Conservation (phyloP, 2,888 invertebrate species). For the Molanna angustata region DNA sequence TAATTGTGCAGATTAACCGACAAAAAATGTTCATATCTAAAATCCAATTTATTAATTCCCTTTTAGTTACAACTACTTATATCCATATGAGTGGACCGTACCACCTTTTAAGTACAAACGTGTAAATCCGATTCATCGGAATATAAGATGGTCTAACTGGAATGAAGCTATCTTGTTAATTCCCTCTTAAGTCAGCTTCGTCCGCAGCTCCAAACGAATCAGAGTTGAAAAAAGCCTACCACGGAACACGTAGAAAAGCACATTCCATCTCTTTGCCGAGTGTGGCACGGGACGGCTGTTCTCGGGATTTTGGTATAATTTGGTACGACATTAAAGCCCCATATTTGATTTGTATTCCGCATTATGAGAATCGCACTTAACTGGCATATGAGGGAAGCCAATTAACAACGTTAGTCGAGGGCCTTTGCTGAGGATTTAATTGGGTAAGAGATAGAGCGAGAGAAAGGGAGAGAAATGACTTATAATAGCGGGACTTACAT, state of each 20-base stretch:
- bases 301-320: no score
- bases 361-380: constrained; percentile 12
- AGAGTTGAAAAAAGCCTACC: not conserved
- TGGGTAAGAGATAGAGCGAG: constrained; percentile 30
- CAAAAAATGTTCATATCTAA: no score
- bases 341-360: not conserved
- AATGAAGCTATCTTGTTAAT: constrained; percentile 22
- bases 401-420: constrained; percentile 29
- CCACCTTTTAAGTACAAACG: constrained; percentile 4
- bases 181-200: constrained; percentile 8
- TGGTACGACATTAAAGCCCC: no score
- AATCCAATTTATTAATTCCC: no score
- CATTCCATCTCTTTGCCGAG: no score
- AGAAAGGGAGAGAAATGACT: constrained; percentile 23
- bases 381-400: constrained; percentile 32
- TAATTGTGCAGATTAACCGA: no score
- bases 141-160: constrained; percentile 28
- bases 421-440: constrained; percentile 31
- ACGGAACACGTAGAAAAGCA: not conserved
- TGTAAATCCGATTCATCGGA: constrained; percentile 29
- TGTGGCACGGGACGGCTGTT: no score
- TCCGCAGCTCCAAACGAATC: not conserved
- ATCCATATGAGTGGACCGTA: no score
- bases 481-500: constrained; percentile 14
- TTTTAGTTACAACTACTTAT: no score